Conservation (phyloP, 2,888 invertebrate species). For the Ennomos erosarius region DNA sequence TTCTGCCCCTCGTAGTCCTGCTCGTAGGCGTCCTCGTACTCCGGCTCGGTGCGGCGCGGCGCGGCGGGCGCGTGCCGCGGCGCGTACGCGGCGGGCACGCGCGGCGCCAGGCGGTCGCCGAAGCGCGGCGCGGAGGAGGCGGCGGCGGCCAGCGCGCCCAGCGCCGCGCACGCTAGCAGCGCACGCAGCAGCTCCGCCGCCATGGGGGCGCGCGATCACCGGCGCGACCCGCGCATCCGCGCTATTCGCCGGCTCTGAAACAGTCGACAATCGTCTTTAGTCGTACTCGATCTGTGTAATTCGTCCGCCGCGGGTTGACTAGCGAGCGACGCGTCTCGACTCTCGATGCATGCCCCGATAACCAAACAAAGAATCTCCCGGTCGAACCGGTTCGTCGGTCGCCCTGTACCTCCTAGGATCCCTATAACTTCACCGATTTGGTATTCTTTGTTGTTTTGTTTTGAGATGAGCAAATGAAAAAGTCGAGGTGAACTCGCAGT, state of each 20-base stretch:
- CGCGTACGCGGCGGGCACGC: conserved; percentile 71
- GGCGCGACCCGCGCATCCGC: conserved; percentile 68
- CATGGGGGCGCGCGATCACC: conserved; percentile 72
- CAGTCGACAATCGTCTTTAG: conserved; percentile 53
- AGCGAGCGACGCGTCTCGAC: conserved; percentile 54
- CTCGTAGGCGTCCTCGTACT: conserved; percentile 68
- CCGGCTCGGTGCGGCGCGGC: conserved; percentile 57
- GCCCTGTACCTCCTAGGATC: conserved; percentile 69
- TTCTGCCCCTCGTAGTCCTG: conserved; percentile 67
- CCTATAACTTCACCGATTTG: conserved; percentile 74
- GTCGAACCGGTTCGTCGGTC: conserved; percentile 73
- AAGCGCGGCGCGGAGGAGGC: conserved; percentile 66
- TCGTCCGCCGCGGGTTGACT: conserved; percentile 50
- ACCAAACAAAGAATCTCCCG: conserved; percentile 71
- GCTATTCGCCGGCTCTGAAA: conserved; percentile 65
- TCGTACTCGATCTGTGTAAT: conserved; percentile 47
- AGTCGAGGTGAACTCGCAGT: conserved; percentile 49
- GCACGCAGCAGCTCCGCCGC: conserved; percentile 65
- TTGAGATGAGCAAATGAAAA: conserved; percentile 62
- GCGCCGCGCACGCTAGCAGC: conserved; percentile 67
- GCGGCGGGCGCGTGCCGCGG: conserved; percentile 66
- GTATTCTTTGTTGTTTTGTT: conserved; percentile 72
- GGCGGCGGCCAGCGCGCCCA: conserved; percentile 58
- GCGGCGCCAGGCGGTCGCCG: conserved; percentile 74
- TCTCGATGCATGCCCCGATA: conserved; percentile 48